These are phyloP conservation scores for Chloropsis hardwickii DNA, from an alignment of 2,113 vertebrate species.

Conservation along the genomic window DNA sequence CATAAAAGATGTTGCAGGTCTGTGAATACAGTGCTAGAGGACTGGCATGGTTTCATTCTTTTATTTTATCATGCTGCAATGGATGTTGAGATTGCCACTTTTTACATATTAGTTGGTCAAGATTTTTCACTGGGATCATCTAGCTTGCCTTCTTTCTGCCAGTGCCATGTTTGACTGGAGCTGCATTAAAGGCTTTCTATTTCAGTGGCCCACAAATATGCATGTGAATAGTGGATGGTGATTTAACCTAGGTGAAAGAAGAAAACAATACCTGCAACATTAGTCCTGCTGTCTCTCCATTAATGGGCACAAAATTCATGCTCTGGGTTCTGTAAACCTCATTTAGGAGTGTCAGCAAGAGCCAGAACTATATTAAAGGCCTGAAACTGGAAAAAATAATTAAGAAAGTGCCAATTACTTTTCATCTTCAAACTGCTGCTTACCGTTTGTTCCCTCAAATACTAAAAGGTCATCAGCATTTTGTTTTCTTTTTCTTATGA, in stretches of 20 bases:
- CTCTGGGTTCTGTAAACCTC: slow-evolving; percentile 52
- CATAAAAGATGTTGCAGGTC: not conserved
- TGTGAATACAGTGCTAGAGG: not conserved
- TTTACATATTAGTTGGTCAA: not conserved
- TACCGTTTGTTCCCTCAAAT: slow-evolving; percentile 47
- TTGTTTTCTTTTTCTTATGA: slow-evolving; percentile 23
- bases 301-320: slow-evolving; percentile 59
- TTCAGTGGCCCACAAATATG: not conserved
- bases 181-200: not conserved
- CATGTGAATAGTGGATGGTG: not conserved
- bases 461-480: slow-evolving; percentile 59
- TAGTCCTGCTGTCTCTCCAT: not conserved
- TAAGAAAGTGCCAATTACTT: slow-evolving; percentile 66
- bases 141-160: not conserved
- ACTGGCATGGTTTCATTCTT: not conserved
- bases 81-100: not conserved
- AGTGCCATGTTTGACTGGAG: not conserved
- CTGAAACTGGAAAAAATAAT: slow-evolving; percentile 70
- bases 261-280: not conserved
- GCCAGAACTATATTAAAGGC: slow-evolving; percentile 42
- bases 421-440: slow-evolving; percentile 61
- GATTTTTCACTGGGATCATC: not conserved
- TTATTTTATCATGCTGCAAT: not conserved
- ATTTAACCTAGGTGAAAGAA: slow-evolving; percentile 16
- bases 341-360: slow-evolving; percentile 65